A percentile compares a stretch with the other conserved stretches of the same genome.
phyloP scores from a whole-genome alignment of 2,113 vertebrate species.

The Notothenia coriiceps region DNA sequence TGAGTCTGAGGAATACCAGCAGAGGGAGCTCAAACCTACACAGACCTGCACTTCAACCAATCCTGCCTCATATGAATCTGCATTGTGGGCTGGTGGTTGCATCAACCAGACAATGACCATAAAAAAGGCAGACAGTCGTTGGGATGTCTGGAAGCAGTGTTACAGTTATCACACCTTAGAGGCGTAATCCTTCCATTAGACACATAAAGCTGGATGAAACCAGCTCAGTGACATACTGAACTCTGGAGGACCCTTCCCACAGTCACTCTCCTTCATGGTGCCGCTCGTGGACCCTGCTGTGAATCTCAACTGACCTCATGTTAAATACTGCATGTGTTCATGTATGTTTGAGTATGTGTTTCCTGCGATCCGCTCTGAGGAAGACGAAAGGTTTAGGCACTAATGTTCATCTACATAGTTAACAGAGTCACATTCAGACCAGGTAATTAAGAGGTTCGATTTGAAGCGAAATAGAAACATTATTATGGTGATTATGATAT shows the following conservation, averaged over 20 bases:
- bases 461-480: not conserved
- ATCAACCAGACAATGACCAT: conserved; percentile 63
- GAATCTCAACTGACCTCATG: conserved; percentile 45
- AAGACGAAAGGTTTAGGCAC: not conserved
- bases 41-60: not conserved
- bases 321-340: conserved; percentile 51
- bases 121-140: conserved; percentile 56
- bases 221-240: conserved; percentile 65
- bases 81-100: conserved; percentile 24
- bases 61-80: conserved; percentile 2
- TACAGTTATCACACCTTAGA: conserved; percentile 36
- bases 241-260: conserved; percentile 50
- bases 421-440: not conserved
- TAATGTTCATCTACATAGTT: not conserved
- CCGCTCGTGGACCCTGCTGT: conserved; percentile 40
- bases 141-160: conserved; percentile 21
- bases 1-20: conserved; percentile 27
- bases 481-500: not conserved
- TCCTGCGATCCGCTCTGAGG: not conserved
- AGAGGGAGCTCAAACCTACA: conserved; percentile 60
- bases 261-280: not conserved
- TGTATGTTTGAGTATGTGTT: not conserved
- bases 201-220: conserved; percentile 16
- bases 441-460: not conserved
- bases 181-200: conserved; percentile 39